Evolutionary conservation across 2,888 invertebrate species (phyloP).

Genomic region (Petrophora chlorosata): DNA sequence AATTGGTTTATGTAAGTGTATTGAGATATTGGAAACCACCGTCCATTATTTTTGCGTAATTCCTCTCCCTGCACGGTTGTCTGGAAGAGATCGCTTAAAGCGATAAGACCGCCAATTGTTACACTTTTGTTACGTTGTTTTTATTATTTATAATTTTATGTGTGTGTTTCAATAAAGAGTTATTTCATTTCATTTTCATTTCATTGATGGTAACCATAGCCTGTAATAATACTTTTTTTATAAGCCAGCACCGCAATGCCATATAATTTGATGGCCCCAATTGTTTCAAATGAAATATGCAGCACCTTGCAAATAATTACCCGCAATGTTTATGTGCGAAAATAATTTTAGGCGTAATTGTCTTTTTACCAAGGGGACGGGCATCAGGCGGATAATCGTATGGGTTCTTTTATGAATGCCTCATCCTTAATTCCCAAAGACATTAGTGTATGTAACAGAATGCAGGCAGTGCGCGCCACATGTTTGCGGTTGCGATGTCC

Average conservation of each 20-base stretch:
- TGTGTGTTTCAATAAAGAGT: too few species aligned
- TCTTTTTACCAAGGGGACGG: constrained; percentile 7
- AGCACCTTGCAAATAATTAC: constrained; percentile 16
- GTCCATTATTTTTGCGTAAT: too few species aligned
- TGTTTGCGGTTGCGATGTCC: constrained; percentile 48
- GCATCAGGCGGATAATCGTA: constrained; percentile 11
- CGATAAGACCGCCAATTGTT: too few species aligned
- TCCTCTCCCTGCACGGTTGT: too few species aligned
- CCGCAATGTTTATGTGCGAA: constrained; percentile 21
- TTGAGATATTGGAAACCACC: too few species aligned
- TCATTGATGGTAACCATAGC: too few species aligned
- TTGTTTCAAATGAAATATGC: neutral
- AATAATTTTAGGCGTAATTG: constrained; percentile 9
- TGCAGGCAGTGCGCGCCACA: constrained; percentile 45
- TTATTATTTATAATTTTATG: too few species aligned
- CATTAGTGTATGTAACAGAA: constrained; percentile 39
- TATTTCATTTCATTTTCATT: too few species aligned
- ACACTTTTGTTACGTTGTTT: too few species aligned
- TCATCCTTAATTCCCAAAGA: constrained; percentile 24
- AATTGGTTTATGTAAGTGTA: too few species aligned
- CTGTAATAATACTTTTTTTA: too few species aligned
- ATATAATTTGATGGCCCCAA: neutral
- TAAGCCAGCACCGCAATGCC: neutral
- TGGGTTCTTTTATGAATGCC: constrained; percentile 19
- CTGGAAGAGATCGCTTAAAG: too few species aligned